phyloP scores from a whole-genome alignment of 23 tunicate species.

The Ascidia mentula region DNA sequence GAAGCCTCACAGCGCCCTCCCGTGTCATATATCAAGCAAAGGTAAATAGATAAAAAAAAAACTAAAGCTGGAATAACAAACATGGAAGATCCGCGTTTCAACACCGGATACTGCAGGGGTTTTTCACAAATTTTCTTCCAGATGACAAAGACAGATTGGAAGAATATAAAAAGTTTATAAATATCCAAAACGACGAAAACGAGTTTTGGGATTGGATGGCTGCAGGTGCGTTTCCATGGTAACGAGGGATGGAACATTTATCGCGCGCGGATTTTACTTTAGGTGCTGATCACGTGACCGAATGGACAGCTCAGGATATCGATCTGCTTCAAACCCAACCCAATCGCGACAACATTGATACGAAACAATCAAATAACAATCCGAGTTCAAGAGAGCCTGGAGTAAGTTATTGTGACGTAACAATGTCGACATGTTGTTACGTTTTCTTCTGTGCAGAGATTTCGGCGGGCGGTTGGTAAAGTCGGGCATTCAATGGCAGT shows the following conservation, averaged over 20 bases:
- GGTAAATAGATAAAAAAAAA: no score
- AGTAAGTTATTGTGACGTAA: background rate
- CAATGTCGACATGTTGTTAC: background rate
- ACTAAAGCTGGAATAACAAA: background rate
- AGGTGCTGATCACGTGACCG: no score
- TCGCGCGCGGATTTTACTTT: no score
- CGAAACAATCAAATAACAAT: background rate
- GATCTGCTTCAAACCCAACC: no score
- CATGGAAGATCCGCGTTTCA: background rate
- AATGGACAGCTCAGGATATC: no score
- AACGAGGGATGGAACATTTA: no score
- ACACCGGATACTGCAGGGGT: background rate
- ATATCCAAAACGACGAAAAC: slow-evolving; percentile 15
- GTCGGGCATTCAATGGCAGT: background rate
- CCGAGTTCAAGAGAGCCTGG: background rate
- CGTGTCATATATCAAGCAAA: background rate
- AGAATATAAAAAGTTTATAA: slow-evolving; percentile 22
- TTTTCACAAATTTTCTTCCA: background rate
- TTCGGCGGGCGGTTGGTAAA: background rate
- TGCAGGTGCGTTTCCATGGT: slow-evolving; percentile 28
- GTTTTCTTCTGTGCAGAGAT: background rate
- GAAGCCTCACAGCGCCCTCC: background rate
- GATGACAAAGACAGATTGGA: slow-evolving; percentile 10
- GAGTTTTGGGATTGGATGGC: slow-evolving; percentile 76
- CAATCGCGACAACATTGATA: background rate